Conservation (phyloP, 2,888 invertebrate species). For the Coleophora deauratella region DNA sequence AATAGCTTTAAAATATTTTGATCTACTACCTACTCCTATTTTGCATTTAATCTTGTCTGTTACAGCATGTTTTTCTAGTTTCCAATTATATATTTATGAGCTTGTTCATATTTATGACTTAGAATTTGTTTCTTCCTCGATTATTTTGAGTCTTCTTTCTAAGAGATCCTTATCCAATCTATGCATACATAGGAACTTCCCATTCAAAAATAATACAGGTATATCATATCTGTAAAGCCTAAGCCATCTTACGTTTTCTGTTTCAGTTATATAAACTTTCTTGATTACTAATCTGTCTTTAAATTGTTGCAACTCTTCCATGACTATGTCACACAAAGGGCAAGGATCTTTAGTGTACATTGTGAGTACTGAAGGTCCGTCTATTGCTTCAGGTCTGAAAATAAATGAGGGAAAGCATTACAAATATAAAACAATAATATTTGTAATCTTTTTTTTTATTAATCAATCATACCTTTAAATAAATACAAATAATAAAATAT, state of each 20-base stretch:
- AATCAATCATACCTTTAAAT: not conserved
- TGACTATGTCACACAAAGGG: conserved; percentile 85
- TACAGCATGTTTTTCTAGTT: too few relatives aligned
- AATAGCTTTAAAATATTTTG: too few relatives aligned
- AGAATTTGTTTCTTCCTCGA: conserved; percentile 35
- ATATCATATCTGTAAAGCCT: conserved; percentile 87
- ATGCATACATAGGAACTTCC: conserved; percentile 86
- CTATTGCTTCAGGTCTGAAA: conserved; percentile 50
- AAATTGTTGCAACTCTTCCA: conserved; percentile 77
- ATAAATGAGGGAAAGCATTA: too few relatives aligned
- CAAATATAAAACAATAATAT: not conserved
- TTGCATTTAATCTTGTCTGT: too few relatives aligned
- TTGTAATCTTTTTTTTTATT: not conserved
- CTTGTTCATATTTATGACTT: not conserved
- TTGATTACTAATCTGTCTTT: conserved; percentile 76
- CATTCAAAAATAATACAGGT: conserved; percentile 90
- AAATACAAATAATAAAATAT: not conserved
- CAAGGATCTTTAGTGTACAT: conserved; percentile 89
- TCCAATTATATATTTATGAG: too few relatives aligned
- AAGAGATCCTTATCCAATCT: conserved; percentile 75
- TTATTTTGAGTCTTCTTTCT: conserved; percentile 57
- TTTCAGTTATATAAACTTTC: conserved; percentile 83
- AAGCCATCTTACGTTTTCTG: conserved; percentile 82
- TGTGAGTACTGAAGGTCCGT: conserved; percentile 77
- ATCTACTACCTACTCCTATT: too few relatives aligned